Evolutionary conservation across 2,797 vertebrate species (phyloP), one percentile per base, ranked within the genome.

Genomic region (Micromesistius poutassou): DNA sequence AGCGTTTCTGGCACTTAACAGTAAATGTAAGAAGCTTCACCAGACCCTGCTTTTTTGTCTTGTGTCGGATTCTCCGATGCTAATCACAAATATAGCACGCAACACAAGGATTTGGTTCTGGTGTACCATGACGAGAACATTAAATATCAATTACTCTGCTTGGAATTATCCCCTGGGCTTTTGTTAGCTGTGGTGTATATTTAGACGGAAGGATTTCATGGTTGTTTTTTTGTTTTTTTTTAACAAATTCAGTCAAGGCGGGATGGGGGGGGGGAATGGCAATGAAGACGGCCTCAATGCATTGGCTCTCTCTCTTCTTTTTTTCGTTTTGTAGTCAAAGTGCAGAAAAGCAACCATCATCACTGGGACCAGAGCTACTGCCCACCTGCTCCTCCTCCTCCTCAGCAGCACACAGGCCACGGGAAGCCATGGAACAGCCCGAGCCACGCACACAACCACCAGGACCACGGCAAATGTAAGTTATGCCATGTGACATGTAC

Each of bases 381-480:
- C 19, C 35, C 33, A 6, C 33, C 4, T 4, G 14, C 33, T 10
- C 19, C 28, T 90, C 93, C 91, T 96, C 96, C 92, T 96, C 93
- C 90, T 95, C 96, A 81, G 94, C 94, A 74, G 81, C 95, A 96
- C 82, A 94, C 93, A 0, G 94, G 95, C 80, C 96, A 96, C 87
- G 92, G 95, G 91, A 97, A 97, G 94, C 95, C 95, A 75, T 98
- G 97, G 97, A 94, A 90, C 87, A 93, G 93, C 87, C 91, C 93
- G 22, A 96, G 94, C 89, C 93, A 96, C 85, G 89, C 94, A 0
- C 91, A 95, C 85, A 92, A 94, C 93, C 93, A 93, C 89, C 96
- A 96, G 89, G 96, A 97, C 87, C 96, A 95, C 90, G 95, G 95
- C 93, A 96, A 95, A 95, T 95, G 97, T 97, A 96, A 95, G 82